phyloP scores from a whole-genome alignment of 2,888 invertebrate genomes.

The Watsonalla cultraria region DNA sequence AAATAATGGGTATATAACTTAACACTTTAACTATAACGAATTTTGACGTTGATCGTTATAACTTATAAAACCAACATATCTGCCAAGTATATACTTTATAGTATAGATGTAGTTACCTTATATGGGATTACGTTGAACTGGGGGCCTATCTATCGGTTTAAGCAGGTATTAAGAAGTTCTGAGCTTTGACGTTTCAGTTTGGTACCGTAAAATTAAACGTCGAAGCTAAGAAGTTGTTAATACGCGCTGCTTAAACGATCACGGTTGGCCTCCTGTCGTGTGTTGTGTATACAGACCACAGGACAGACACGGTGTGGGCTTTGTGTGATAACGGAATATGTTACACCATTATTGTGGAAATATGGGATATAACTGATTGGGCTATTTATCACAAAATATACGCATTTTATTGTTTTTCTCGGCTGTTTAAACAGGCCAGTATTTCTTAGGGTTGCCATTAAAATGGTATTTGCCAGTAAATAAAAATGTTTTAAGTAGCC shows the following conservation, averaged over 20 bases:
- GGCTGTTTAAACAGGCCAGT: not conserved
- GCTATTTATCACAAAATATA: no score
- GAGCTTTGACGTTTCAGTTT: no score
- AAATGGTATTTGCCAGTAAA: not conserved
- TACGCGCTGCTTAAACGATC: no score
- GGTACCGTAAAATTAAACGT: no score
- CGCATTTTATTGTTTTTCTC: no score
- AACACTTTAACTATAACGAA: constrained; percentile 1
- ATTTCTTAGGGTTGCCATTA: not conserved
- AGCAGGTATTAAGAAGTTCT: no score
- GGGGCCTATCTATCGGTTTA: no score
- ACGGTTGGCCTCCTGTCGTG: no score
- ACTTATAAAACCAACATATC: constrained; percentile 10
- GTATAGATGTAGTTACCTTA: constrained; percentile 51
- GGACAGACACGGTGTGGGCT: not conserved
- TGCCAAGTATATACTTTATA: constrained; percentile 22
- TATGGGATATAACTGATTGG: no score
- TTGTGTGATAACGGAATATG: no score
- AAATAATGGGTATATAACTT: not conserved
- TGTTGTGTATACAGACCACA: not conserved
- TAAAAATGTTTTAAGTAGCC: constrained; percentile 24
- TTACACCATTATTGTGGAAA: no score
- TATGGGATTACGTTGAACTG: constrained; percentile 1
- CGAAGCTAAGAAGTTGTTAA: no score
- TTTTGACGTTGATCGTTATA: constrained; percentile 2